Evolutionary conservation across 2,888 invertebrate genomes (phyloP), one percentile per base, ranked within the genome.

Genomic region (Drosophila aldrichi): DNA sequence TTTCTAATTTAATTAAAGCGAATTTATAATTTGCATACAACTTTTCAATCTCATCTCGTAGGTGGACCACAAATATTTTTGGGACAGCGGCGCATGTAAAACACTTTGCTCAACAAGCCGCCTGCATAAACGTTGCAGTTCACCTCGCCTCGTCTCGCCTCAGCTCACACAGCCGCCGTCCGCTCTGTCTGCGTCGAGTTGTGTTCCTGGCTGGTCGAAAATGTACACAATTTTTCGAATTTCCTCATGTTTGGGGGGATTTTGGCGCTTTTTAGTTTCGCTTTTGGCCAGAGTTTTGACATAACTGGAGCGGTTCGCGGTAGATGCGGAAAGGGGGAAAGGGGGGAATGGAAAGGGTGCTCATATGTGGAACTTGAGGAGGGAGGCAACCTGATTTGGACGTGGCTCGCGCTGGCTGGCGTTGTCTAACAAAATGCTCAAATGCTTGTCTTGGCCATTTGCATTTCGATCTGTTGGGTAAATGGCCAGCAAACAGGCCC

Each of bases 401-500:
- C 32, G 56, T 44, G 46, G 69, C 74, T 51, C 63, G 60, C 57
- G 68, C 51, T 80, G 65, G 48, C 52, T 80, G 65, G 48, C 52
- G 68, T 72, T 86, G 82, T 86, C 82, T 70, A 85, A 88, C 83
- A 88, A 83, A 83, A 88, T 80, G 86, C 88, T 80, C 89, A 64
- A 85, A 61, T 73, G 84, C 86, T 90, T 87, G 86, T 87, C 89
- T 84, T 55, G 52, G 70, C 68, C 90, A 87, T 87, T 87, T 87
- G 90, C 90, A 90, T 87, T 87, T 87, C 88, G 90, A 87, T 87
- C 86, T 90, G n/a, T 70, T 75, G 81, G 84, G 82, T 88, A 81
- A 86, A 74, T 70, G 82, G 74, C 87, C 78, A 73, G 67, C 74
- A 68, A 69, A 48, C 64, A 54, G 57, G 56, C 61, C 54, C 52